Conservation (phyloP, 2,888 invertebrate species). For the Romanomermis culicivorax region DNA sequence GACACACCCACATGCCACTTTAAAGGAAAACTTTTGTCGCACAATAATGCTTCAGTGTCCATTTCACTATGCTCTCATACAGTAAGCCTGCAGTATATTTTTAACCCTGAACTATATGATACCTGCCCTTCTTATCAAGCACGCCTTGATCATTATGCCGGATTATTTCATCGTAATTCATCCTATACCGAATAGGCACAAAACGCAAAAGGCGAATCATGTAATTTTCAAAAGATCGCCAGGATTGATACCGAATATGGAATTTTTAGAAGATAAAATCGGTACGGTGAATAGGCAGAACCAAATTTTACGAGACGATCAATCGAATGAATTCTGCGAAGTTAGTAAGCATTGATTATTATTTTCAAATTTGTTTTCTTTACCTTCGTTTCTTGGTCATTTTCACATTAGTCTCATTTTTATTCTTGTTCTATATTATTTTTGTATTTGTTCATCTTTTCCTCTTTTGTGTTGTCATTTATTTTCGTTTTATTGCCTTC, state of each 20-base stretch:
- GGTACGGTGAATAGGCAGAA: too few species aligned
- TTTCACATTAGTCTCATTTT: too few species aligned
- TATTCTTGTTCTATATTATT: too few species aligned
- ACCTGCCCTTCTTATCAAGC: conserved; percentile 13
- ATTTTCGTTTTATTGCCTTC: too few species aligned
- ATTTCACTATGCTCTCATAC: conserved; percentile 20
- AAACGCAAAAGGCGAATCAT: background rate
- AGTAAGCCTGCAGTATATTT: too few species aligned
- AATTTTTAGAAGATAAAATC: background rate
- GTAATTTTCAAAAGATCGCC: conserved; percentile 7
- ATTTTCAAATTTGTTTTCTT: too few species aligned
- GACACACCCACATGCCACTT: background rate
- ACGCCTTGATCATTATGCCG: conserved; percentile 23
- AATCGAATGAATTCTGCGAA: conserved; percentile 20
- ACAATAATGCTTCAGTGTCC: conserved; percentile 19
- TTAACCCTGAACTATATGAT: too few species aligned
- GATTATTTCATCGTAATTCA: conserved; percentile 25
- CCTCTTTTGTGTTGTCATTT: too few species aligned
- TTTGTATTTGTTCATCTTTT: too few species aligned
- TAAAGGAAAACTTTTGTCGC: conserved; percentile 10
- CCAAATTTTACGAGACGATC: background rate
- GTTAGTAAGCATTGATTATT: conserved; percentile 22
- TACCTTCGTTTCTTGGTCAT: too few species aligned
- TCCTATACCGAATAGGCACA: conserved; percentile 19
- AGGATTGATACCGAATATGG: background rate